Conservation (phyloP, 2,888 invertebrate species). For the Dinocampus coccinellae region DNA sequence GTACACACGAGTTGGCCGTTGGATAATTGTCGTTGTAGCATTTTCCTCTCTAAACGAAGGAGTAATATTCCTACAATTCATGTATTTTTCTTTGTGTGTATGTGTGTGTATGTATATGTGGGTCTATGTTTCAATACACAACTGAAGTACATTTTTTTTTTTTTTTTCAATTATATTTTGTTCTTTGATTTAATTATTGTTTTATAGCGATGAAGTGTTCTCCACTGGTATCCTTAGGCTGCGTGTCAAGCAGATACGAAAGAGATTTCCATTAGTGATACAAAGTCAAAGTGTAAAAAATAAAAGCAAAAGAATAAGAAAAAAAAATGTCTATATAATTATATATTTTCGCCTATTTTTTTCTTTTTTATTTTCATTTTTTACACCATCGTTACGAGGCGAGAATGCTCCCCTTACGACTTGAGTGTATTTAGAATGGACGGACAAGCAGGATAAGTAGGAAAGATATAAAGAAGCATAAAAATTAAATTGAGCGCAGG, state of each 20-base stretch:
- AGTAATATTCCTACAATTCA: conserved; percentile 28
- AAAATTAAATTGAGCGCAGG: background rate
- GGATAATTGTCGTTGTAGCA: conserved; percentile 47
- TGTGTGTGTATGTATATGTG: background rate
- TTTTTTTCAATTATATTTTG: conserved; percentile 20
- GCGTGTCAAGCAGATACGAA: conserved; percentile 68
- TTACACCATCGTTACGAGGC: conserved; percentile 18
- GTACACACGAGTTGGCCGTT: conserved; percentile 39
- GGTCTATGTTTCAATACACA: background rate
- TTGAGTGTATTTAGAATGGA: conserved; percentile 47
- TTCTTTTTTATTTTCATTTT: conserved; percentile 14
- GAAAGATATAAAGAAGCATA: conserved; percentile 42
- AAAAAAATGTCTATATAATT: conserved; percentile 1
- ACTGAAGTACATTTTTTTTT: conserved; percentile 10
- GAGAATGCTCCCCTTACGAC: conserved; percentile 29
- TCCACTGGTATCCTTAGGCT: conserved; percentile 65
- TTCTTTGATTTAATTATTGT: conserved; percentile 11
- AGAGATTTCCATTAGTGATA: conserved; percentile 64
- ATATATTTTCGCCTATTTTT: conserved; percentile 20
- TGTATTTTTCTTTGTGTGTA: background rate
- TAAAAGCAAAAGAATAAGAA: conserved; percentile 15
- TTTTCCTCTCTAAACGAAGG: conserved; percentile 45
- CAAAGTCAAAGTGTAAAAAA: conserved; percentile 37
- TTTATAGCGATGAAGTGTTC: conserved; percentile 43
- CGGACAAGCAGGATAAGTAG: conserved; percentile 51